Conservation (phyloP, 2,113 vertebrate species). For the Marmota flaviventris region DNA sequence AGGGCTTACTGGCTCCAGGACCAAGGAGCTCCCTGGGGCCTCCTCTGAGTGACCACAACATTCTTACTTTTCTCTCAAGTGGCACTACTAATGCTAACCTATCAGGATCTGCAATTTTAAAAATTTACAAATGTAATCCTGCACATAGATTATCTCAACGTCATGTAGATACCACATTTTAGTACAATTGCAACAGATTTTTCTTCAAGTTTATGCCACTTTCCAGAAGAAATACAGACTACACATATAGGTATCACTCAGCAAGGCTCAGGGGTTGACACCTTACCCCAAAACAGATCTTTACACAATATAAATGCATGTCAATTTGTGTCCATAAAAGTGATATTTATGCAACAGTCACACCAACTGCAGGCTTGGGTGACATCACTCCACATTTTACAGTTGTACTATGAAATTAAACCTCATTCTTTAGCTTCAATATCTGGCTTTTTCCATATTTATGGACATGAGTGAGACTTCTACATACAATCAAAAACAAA, state of each 20-base stretch:
- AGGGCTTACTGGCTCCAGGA: not conserved
- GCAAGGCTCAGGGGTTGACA: not conserved
- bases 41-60: no score
- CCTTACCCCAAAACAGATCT: not conserved
- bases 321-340: no score
- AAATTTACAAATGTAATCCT: not conserved
- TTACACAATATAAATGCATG: not conserved
- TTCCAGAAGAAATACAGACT: not conserved
- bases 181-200: not conserved
- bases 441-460: not conserved
- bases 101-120: not conserved
- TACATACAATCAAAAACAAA: not conserved
- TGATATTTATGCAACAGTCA: no score
- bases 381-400: not conserved
- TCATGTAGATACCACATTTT: no score
- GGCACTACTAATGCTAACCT: not conserved
- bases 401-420: not conserved
- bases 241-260: not conserved
- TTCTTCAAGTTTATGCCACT: not conserved
- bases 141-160: not conserved
- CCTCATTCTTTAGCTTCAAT: not conserved
- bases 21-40: accelerated
- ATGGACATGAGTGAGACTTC: not conserved
- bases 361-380: no score
- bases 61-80: not conserved